Evolutionary conservation across 2,113 vertebrate species (phyloP).

Genomic region (Rattus norvegicus): GRCr8 NC_086028.1:43030001-43030500

Average conservation of each 20-base stretch:
- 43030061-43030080: conserved; percentile 63
- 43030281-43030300: conserved; percentile 70
- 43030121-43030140: too few relatives aligned
- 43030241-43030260: background rate
- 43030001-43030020: conserved; percentile 62
- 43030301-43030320: conserved; percentile 70
- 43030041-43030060: conserved; percentile 70
- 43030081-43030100: conserved; percentile 54
- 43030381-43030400: background rate
- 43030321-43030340: conserved; percentile 58
- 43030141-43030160: too few relatives aligned
- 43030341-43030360: conserved; percentile 48
- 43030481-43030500: background rate
- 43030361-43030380: conserved; percentile 58
- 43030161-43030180: background rate
- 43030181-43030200: background rate
- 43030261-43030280: conserved; percentile 35
- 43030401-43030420: conserved; percentile 26
- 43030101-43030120: too few relatives aligned
- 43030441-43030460: background rate
- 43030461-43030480: background rate
- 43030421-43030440: conserved; percentile 61
- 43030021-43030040: conserved; percentile 60
- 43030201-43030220: background rate
- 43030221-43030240: background rate